These are phyloP conservation scores for Akabosia matsudoensis DNA, from an alignment of 1,140 invertebrate genomes.

Conservation along the genomic window DNA sequence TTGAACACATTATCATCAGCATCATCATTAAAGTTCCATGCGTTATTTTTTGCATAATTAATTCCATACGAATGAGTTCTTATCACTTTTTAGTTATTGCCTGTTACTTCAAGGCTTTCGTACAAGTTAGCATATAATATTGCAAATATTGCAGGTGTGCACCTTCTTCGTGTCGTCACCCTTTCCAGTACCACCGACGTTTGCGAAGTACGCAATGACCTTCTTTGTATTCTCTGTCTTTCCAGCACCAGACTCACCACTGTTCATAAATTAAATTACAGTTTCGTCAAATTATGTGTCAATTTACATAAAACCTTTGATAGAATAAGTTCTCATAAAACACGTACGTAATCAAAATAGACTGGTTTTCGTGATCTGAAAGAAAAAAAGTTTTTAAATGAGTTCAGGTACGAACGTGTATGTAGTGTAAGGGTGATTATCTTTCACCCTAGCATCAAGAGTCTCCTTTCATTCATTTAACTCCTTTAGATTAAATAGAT, in stretches of 20 bases:
- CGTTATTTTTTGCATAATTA: too few relatives aligned
- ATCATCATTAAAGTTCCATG: too few relatives aligned
- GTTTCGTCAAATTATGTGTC: not conserved
- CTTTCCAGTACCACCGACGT: slow-evolving; percentile 81
- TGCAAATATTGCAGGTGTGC: too few relatives aligned
- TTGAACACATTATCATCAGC: too few relatives aligned
- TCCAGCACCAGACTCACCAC: slow-evolving; percentile 98
- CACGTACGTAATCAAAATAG: slow-evolving; percentile 55
- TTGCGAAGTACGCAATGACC: slow-evolving; percentile 97
- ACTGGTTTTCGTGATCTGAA: slow-evolving; percentile 57
- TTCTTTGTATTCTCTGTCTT: slow-evolving; percentile 99
- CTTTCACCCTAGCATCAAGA: not conserved
- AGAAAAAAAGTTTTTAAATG: slow-evolving; percentile 28
- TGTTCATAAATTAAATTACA: slow-evolving; percentile 51
- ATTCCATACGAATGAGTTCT: not conserved
- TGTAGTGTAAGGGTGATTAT: slow-evolving; percentile 19
- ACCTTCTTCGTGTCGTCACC: slow-evolving; percentile 60
- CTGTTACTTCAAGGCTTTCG: too few relatives aligned
- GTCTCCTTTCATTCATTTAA: too few relatives aligned
- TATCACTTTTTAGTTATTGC: too few relatives aligned
- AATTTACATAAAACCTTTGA: not conserved
- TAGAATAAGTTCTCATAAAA: not conserved
- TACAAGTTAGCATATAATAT: too few relatives aligned
- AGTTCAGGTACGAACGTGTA: too few relatives aligned
- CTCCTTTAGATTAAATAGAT: too few relatives aligned